These are phyloP conservation scores for Cygnus olor DNA, from an alignment of 2,797 vertebrate genomes.

Conservation along the genomic window DNA sequence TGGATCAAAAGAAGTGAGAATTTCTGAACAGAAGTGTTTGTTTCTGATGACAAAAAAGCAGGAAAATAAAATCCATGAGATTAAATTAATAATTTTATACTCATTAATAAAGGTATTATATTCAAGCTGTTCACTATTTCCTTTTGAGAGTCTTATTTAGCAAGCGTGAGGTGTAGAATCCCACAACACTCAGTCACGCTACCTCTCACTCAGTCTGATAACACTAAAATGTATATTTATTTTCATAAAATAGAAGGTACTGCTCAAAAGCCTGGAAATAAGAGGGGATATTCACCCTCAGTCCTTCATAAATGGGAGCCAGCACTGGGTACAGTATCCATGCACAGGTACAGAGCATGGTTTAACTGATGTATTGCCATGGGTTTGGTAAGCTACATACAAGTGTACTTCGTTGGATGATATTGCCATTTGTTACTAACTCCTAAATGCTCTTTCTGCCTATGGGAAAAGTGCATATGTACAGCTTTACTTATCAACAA, in stretches of 20 bases:
- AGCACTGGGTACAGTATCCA: not conserved
- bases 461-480: not conserved
- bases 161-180: not conserved
- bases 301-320: not conserved
- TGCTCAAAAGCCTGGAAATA: not conserved
- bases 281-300: not conserved
- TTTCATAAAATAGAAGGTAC: not conserved
- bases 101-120: not conserved
- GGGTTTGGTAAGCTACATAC: not conserved
- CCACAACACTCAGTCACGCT: not conserved
- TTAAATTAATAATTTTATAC: not conserved
- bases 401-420: not conserved
- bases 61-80: not conserved
- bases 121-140: not conserved
- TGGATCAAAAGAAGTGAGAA: not conserved
- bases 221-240: not conserved
- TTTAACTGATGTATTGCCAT: not conserved
- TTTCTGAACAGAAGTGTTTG: not conserved
- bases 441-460: not conserved
- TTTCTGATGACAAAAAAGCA: not conserved
- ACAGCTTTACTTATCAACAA: not conserved
- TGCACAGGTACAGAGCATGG: rapidly evolving
- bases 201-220: not conserved
- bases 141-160: not conserved
- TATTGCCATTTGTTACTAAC: not conserved